A percentile compares a stretch with the other conserved stretches of the same genome.
phyloP scores from a whole-genome alignment of 1,140 invertebrate species.

The Meloidogyne hapla region DNA sequence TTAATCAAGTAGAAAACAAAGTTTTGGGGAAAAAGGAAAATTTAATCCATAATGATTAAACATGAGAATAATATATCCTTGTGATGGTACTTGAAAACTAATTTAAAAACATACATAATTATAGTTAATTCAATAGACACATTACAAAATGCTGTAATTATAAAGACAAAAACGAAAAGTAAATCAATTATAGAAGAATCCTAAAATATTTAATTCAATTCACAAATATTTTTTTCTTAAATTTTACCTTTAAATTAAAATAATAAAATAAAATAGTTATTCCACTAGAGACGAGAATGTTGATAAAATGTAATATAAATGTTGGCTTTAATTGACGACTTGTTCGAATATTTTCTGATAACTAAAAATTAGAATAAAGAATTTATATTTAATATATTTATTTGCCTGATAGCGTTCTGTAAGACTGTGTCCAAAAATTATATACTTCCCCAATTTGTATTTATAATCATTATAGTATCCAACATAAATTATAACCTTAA shows the following conservation, averaged over 20 bases:
- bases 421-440: neutral
- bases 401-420: neutral
- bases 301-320: neutral
- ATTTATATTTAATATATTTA: neutral
- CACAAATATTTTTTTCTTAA: no score
- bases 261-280: neutral
- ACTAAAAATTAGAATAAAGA: neutral
- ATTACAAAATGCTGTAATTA: no score
- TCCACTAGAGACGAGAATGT: neutral
- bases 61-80: no score
- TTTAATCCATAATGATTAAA: no score
- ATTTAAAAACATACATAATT: no score
- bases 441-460: neutral
- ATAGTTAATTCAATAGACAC: no score
- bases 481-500: neutral
- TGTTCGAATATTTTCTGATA: neutral
- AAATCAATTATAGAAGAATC: no score
- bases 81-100: no score
- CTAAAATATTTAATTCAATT: no score
- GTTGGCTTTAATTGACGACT: neutral
- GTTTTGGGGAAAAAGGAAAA: no score
- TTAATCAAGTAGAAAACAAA: no score
- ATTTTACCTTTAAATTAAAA: neutral
- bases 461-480: neutral
- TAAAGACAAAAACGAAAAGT: no score